Conservation (phyloP, 2,113 vertebrate genomes). For the Ellobius talpinus region DNA sequence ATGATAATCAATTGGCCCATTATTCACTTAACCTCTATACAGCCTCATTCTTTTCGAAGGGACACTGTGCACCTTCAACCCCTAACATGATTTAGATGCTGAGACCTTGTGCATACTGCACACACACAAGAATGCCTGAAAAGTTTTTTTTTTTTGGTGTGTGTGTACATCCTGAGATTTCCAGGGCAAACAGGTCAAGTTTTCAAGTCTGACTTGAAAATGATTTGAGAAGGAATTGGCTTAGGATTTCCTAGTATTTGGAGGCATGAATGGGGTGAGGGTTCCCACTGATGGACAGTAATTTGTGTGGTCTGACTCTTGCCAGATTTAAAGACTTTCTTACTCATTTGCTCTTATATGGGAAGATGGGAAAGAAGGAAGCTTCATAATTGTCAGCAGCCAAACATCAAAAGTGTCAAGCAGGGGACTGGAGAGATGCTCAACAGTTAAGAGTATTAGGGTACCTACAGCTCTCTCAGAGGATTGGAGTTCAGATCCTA, state of each 20-base stretch:
- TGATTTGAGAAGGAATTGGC: not conserved
- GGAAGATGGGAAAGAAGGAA: not conserved
- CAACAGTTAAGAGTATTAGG: not conserved
- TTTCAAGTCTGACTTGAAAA: not conserved
- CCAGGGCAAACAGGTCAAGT: not conserved
- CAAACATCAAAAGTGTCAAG: not conserved
- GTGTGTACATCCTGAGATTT: not conserved
- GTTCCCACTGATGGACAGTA: not conserved
- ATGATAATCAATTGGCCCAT: not conserved
- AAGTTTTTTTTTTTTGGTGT: not conserved
- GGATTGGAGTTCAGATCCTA: not conserved
- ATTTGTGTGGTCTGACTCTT: not conserved
- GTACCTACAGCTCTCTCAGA: not conserved
- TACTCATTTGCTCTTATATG: not conserved
- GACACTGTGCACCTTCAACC: not conserved
- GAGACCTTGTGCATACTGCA: not conserved
- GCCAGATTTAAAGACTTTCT: not conserved
- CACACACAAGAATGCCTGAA: not conserved
- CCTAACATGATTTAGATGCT: not conserved
- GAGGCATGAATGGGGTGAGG: not conserved
- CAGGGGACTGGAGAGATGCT: not conserved
- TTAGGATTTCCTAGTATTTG: not conserved
- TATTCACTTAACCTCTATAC: not conserved
- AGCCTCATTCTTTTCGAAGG: not conserved
- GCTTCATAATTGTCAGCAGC: not conserved